A percentile compares a stretch with the other conserved stretches of the same genome.
These are phyloP conservation scores for Pseudonaja textilis DNA, from an alignment of 2,113 vertebrate species.

Conservation along the genomic window DNA sequence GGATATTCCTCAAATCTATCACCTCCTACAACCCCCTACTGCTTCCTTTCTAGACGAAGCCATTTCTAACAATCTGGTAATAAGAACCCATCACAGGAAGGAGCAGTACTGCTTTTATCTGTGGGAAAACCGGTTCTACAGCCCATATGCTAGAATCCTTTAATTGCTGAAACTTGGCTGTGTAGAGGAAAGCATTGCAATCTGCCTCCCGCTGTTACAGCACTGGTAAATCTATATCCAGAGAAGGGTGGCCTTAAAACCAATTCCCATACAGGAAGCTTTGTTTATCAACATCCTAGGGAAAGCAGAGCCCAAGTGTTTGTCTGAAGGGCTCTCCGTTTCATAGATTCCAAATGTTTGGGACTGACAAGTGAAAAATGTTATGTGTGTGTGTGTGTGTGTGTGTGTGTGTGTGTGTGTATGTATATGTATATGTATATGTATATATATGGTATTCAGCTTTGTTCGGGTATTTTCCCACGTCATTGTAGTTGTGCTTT, in stretches of 20 bases:
- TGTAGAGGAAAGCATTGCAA: not conserved
- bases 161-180: not conserved
- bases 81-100: not conserved
- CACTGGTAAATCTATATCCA: not conserved
- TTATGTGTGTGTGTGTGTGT: too few relatives aligned
- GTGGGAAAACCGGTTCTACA: not conserved
- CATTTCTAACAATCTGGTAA: not conserved
- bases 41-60: not conserved
- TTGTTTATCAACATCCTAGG: not conserved
- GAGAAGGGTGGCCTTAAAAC: not conserved
- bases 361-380: constrained; percentile 77
- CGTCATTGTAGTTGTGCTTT: too few relatives aligned
- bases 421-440: too few relatives aligned
- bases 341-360: constrained; percentile 69
- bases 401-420: too few relatives aligned
- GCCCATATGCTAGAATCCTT: not conserved
- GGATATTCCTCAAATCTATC: not conserved
- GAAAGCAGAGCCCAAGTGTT: not conserved
- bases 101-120: not conserved
- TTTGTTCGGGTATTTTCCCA: too few relatives aligned
- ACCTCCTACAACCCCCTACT: not conserved
- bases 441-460: too few relatives aligned
- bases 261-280: constrained; percentile 18
- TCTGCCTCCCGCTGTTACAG: not conserved
- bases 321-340: constrained; percentile 52